A percentile compares a stretch with the other conserved stretches of the same genome.
Conservation (phyloP, 2,113 vertebrate genomes). For the Lophura nycthemera region DNA sequence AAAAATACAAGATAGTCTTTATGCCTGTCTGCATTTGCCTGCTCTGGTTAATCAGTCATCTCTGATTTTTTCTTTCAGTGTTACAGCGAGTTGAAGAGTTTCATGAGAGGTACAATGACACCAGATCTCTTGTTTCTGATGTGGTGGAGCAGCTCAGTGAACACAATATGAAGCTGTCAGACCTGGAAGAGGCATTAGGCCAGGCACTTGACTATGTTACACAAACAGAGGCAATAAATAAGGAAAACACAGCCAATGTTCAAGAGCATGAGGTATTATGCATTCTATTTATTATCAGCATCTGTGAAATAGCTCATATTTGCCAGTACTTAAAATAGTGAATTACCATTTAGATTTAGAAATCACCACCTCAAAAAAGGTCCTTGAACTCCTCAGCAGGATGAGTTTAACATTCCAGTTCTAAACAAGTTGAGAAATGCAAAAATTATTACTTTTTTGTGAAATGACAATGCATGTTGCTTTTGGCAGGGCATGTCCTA, state of each 20-base stretch:
- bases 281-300: neutral
- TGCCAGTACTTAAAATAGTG: neutral
- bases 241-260: conserved; percentile 78
- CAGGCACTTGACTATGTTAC: conserved; percentile 73
- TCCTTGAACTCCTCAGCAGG: neutral
- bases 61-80: conserved; percentile 74
- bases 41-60: neutral
- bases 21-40: neutral
- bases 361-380: neutral
- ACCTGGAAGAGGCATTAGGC: conserved; percentile 81
- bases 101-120: conserved; percentile 84
- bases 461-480: neutral
- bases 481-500: neutral
- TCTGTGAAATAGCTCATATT: neutral
- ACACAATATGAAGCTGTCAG: conserved; percentile 80
- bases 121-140: conserved; percentile 80
- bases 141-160: conserved; percentile 82
- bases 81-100: conserved; percentile 81
- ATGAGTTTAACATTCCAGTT: neutral
- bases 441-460: neutral
- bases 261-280: conserved; percentile 84
- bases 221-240: conserved; percentile 80
- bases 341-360: neutral
- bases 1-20: neutral
- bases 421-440: neutral